Base-by-base conservation (phyloP, 2,797 vertebrate genomes). In the Graptemys geographica region DNA sequence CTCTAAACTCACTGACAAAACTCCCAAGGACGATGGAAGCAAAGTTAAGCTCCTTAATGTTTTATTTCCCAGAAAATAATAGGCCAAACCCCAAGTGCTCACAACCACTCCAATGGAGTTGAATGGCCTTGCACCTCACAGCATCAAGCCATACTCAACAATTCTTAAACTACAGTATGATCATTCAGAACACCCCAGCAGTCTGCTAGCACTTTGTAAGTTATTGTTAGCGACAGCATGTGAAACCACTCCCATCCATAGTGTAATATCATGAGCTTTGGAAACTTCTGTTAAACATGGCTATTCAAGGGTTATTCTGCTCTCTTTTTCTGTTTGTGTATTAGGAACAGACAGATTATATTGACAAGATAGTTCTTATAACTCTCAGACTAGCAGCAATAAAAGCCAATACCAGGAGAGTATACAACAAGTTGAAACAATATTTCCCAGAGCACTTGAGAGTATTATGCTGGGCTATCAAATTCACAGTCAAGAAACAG, bases 401-500 rank as follows among this genome's bases (percentile, higher is more conserved):
- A 87, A 84, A 86, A 94, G 79, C 47, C 57, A 59, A 69, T 89
- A 79, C 23, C 2, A 0, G 79, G 80, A 85, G 85, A 83, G 80
- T 78, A 79, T 74, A 82, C 83, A 96, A 72, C 92, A 91, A 93
- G 94, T 94, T 69, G 78, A 62, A 94, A 95, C 84, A 93, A 41
- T 82, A 72, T 57, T 90, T 95, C 92, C 90, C 94, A 82, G 72
- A 92, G 88, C 83, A 19, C 81, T 90, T 2, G 3, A 53, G 31
- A 72, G 86, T 83, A 91, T 79, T 96, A 90, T 1, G 84, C 86
- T 78, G 84, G 1, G 74, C 88, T 83, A 83, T 90, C 90, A 95
- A 88, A 78, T 56, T 6, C 62, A 27, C 0, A 0, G 1, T 59
- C 2, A 28, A 11, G 57, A 44, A 72, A 0, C 2, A 4, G 78